Percentiles rank a stretch among this genome's conserved stretches.
These are phyloP conservation scores for Nysson spinosus DNA, from an alignment of 2,888 invertebrate genomes.

Conservation along the genomic window DNA sequence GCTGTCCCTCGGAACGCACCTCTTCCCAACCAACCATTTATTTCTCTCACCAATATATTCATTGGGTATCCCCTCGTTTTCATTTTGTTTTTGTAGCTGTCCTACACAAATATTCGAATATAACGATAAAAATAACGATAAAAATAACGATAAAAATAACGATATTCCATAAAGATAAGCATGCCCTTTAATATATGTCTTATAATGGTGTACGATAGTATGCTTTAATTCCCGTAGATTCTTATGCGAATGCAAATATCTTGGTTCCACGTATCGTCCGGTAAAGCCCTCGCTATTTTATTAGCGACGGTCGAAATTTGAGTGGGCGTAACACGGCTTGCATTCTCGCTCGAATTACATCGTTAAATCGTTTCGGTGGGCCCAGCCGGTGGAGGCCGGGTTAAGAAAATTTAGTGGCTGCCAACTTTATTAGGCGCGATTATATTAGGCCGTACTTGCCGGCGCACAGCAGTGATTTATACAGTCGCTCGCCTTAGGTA, in stretches of 20 bases:
- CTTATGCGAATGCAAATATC: too few relatives aligned
- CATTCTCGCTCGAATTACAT: conserved; percentile 33
- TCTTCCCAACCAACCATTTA: conserved; percentile 28
- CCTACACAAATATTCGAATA: too few relatives aligned
- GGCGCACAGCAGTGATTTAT: conserved; percentile 52
- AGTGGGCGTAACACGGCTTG: not conserved
- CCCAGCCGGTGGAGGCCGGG: conserved; percentile 25
- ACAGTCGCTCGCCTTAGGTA: conserved; percentile 21
- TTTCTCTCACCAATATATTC: conserved; percentile 19
- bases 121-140: too few relatives aligned
- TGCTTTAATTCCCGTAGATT: too few relatives aligned
- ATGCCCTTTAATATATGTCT: too few relatives aligned
- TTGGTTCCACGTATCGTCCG: too few relatives aligned
- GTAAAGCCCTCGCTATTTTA: too few relatives aligned
- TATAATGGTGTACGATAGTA: too few relatives aligned
- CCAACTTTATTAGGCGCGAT: conserved; percentile 63
- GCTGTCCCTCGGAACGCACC: conserved; percentile 33
- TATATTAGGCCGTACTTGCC: conserved; percentile 54
- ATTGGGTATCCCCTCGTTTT: not conserved
- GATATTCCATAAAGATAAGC: too few relatives aligned
- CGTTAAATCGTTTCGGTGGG: conserved; percentile 41
- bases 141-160: too few relatives aligned
- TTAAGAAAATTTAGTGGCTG: conserved; percentile 61
- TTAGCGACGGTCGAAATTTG: not conserved
- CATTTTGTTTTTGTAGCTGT: too few relatives aligned